Evolutionary conservation across 1,140 invertebrate species (phyloP).

Genomic region (Protaetia brevitarsis): DNA sequence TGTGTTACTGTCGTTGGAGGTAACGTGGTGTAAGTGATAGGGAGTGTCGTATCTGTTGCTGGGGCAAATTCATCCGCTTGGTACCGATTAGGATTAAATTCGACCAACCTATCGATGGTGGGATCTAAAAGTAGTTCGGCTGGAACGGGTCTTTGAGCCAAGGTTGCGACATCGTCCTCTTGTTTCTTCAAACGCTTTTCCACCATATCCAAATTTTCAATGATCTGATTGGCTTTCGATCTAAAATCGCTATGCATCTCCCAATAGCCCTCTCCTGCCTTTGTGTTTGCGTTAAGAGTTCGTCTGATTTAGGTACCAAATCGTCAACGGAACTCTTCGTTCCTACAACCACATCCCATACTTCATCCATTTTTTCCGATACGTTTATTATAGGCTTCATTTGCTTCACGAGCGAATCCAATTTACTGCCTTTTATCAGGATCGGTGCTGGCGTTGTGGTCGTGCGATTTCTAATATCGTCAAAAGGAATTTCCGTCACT

Average conservation of each 20-base stretch:
- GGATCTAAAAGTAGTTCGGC: constrained; percentile 69
- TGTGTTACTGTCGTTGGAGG: constrained; percentile 45
- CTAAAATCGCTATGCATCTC: constrained; percentile 82
- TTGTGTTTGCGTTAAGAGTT: constrained; percentile 79
- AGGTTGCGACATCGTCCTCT: constrained; percentile 69
- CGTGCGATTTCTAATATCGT: constrained; percentile 50
- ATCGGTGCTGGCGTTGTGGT: constrained; percentile 55
- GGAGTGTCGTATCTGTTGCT: constrained; percentile 40
- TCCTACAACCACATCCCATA: constrained; percentile 83
- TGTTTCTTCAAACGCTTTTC: constrained; percentile 80
- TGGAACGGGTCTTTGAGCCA: constrained; percentile 68
- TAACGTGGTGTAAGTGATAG: constrained; percentile 45
- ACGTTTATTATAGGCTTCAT: constrained; percentile 80
- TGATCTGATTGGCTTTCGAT: constrained; percentile 80
- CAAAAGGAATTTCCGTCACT: constrained; percentile 34
- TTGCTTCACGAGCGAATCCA: constrained; percentile 72
- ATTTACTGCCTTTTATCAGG: constrained; percentile 64
- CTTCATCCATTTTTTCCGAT: constrained; percentile 85
- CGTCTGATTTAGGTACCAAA: constrained; percentile 79
- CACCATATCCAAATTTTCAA: constrained; percentile 80
- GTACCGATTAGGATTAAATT: constrained; percentile 62
- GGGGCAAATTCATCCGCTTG: constrained; percentile 24
- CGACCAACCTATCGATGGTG: constrained; percentile 71
- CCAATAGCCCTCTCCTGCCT: constrained; percentile 81
- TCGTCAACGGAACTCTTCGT: constrained; percentile 82